Conservation (phyloP, 2,888 invertebrate genomes). For the Sphecodes monilicornis region DNA sequence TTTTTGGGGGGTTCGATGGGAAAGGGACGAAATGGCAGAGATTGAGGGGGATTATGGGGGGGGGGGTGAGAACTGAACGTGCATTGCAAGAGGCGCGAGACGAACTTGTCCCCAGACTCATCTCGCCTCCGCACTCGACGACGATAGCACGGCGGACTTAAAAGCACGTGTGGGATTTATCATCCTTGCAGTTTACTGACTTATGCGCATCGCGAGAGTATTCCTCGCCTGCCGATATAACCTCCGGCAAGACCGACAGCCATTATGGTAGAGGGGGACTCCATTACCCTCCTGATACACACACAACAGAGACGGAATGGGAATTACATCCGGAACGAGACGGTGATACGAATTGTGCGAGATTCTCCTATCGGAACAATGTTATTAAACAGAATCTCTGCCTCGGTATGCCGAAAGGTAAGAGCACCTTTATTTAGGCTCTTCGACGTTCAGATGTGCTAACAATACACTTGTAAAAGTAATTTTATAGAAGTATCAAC, state of each 20-base stretch:
- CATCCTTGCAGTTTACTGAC: constrained; percentile 60
- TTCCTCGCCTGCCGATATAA: constrained; percentile 30
- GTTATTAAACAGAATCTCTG: neutral
- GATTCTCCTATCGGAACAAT: neutral
- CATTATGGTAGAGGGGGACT: constrained; percentile 8
- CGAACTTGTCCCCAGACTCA: constrained; percentile 71
- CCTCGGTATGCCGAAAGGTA: neutral
- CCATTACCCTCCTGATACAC: constrained; percentile 8
- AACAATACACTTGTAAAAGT: neutral
- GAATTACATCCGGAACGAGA: constrained; percentile 4
- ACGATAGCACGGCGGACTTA: constrained; percentile 57
- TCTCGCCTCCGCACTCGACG: constrained; percentile 56
- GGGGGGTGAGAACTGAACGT: constrained; percentile 55
- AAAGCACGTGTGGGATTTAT: constrained; percentile 70
- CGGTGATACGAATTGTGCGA: constrained; percentile 1
- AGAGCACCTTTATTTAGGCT: neutral
- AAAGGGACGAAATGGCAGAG: constrained; percentile 7
- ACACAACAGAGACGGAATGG: neutral
- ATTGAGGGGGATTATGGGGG: constrained; percentile 3
- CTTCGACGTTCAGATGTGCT: neutral
- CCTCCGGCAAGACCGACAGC: neutral
- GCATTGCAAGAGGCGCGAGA: constrained; percentile 75
- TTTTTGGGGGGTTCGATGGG: neutral
- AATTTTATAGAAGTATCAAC: too few relatives aligned
- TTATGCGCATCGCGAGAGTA: constrained; percentile 55